These are phyloP conservation scores for Lindbergichthys nudifrons DNA, from an alignment of 2,797 vertebrate species.

Conservation along the genomic window DNA sequence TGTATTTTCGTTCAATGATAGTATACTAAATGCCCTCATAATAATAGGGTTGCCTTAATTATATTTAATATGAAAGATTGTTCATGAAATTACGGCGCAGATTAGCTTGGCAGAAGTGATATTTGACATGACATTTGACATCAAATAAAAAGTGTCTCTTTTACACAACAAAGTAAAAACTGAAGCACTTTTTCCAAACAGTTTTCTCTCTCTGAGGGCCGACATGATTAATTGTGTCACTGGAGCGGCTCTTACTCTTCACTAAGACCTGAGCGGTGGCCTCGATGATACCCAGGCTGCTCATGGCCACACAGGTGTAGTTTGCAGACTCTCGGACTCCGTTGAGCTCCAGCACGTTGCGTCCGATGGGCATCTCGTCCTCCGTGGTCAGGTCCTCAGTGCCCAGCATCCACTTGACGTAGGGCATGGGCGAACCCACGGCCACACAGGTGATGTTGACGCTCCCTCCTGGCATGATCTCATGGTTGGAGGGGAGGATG, in stretches of 20 bases:
- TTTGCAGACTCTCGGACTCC: slow-evolving; percentile 96
- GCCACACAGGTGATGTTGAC: slow-evolving; percentile 98
- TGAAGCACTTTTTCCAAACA: neutral
- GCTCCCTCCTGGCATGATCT: slow-evolving; percentile 98
- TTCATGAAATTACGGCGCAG: neutral
- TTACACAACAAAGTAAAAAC: neutral
- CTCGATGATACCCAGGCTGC: slow-evolving; percentile 96
- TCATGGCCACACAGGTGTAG: slow-evolving; percentile 99
- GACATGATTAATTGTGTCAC: neutral
- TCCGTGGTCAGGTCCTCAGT: slow-evolving; percentile 94
- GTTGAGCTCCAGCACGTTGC: slow-evolving; percentile 95
- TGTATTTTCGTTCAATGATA: neutral
- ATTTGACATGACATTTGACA: neutral
- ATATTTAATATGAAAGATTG: neutral
- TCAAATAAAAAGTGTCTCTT: neutral
- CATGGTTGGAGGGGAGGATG: slow-evolving; percentile 94
- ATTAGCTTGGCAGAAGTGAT: neutral
- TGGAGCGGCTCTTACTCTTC: slow-evolving; percentile 88
- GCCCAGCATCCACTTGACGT: slow-evolving; percentile 99
- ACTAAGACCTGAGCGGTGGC: slow-evolving; percentile 96
- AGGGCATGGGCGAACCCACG: slow-evolving; percentile 97
- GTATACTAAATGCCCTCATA: neutral
- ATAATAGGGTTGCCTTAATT: neutral
- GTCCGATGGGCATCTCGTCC: slow-evolving; percentile 96
- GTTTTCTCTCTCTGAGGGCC: neutral